A percentile compares a stretch with the other conserved stretches of the same genome.
Evolutionary conservation across 2,888 invertebrate genomes (phyloP).

Genomic region (Xestia sexstrigata): DNA sequence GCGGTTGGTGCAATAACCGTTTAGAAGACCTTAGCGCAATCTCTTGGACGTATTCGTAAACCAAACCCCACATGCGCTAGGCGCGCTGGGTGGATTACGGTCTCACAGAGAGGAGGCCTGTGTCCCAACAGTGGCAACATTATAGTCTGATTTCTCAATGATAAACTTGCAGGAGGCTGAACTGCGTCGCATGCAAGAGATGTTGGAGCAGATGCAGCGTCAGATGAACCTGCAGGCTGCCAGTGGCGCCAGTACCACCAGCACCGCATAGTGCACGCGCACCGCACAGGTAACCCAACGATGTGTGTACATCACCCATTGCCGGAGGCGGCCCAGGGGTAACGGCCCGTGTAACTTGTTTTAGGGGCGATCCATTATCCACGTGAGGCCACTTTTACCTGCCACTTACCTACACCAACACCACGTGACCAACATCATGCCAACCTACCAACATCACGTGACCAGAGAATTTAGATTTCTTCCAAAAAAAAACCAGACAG

Average conservation of each 20-base stretch:
- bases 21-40: background rate
- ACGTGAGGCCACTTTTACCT: no score
- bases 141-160: background rate
- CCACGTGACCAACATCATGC: no score
- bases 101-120: background rate
- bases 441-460: no score
- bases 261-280: slow-evolving; percentile 84
- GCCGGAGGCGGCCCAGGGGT: no score
- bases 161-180: slow-evolving; percentile 93
- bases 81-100: no score
- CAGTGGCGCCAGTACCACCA: slow-evolving; percentile 76
- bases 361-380: background rate
- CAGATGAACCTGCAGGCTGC: slow-evolving; percentile 95
- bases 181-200: slow-evolving; percentile 98
- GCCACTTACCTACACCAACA: no score
- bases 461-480: no score
- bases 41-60: background rate
- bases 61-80: background rate
- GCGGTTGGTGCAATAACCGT: no score
- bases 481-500: no score
- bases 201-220: slow-evolving; percentile 98
- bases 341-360: background rate
- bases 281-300: slow-evolving; percentile 77
- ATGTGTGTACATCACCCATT: background rate
- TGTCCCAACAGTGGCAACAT: background rate